Percentiles rank a stretch among this genome's conserved stretches.
Evolutionary conservation across 2,113 vertebrate species (phyloP).

Genomic region (Osmerus eperlanus): DNA sequence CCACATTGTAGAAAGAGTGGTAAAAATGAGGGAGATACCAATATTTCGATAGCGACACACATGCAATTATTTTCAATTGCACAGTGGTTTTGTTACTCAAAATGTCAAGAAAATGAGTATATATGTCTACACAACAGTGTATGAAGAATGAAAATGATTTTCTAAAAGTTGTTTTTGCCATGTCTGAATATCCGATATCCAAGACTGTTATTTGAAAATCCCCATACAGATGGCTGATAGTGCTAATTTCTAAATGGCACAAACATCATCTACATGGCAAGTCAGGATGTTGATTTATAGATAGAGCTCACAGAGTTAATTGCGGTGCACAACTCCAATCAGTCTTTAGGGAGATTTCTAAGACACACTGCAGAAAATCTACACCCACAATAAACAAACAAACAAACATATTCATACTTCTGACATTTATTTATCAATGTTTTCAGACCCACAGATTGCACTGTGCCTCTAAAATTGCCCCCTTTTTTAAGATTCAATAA

Average conservation of each 20-base stretch:
- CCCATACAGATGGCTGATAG: constrained; percentile 86
- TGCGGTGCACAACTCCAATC: constrained; percentile 75
- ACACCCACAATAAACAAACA: constrained; percentile 61
- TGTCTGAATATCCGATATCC: constrained; percentile 64
- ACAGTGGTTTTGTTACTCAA: constrained; percentile 40
- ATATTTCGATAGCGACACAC: constrained; percentile 48
- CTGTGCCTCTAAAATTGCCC: constrained; percentile 51
- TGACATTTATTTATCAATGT: constrained; percentile 75
- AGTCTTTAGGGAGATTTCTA: constrained; percentile 67
- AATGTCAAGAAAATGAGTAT: constrained; percentile 58
- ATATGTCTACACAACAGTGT: constrained; percentile 35
- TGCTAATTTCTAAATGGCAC: constrained; percentile 90
- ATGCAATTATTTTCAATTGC: constrained; percentile 48
- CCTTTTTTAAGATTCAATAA: constrained; percentile 72
- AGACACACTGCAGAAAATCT: constrained; percentile 43
- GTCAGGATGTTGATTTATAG: constrained; percentile 97
- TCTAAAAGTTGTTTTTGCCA: constrained; percentile 64
- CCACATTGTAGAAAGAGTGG: constrained; percentile 33
- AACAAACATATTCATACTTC: constrained; percentile 73
- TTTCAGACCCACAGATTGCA: constrained; percentile 69
- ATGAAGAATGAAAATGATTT: constrained; percentile 73
- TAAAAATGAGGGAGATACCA: constrained; percentile 40
- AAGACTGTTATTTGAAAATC: constrained; percentile 60
- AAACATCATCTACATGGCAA: constrained; percentile 87
- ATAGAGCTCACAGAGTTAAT: constrained; percentile 74